Evolutionary conservation across 2,797 vertebrate species (phyloP), one percentile per base, ranked within the genome.

Genomic region (Carapus acus): DNA sequence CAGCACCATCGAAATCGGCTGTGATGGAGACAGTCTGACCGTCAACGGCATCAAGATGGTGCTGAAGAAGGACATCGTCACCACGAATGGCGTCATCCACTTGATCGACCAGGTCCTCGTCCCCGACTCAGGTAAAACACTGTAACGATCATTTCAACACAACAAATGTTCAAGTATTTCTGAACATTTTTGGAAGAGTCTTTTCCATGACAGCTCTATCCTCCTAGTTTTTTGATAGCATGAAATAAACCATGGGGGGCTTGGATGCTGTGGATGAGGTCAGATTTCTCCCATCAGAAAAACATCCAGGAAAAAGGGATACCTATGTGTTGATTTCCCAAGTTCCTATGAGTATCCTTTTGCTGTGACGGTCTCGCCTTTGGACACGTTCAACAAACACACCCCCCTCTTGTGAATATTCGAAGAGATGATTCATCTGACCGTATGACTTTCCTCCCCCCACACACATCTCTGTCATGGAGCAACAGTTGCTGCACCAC

Each of bases 11-110:
- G 88, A 94, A 83, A 81, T 99, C 6, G 94, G 93, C 43, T 99
- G 96, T 43, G 89, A 98, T 24, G 94, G 95, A 0, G 89, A 94
- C 73, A 94, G 89, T 49, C 76, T 99, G 51, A 96, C 92, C 1
- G 84, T 99, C 40, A 97, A 99, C 3, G 95, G 94, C 46, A 86
- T 94, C 68, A 94, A 92, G 82, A 96, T 98, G 90, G 92, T 97
- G 58, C 89, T 92, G 71, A 91, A 90, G 73, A 99, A 97, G 76
- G 96, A 99, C 74, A 92, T 99, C 18, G 89, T 97, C 33, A 85
- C 92, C 52, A 91, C 81, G 67, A 99, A 99, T 14, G 96, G 96
- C 0, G 93, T 99, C 48, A 93, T 99, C 80, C 95, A 99, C 74
- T 80, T 94, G 60, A 93, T 97, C 31, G 88, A 92, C 71, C 73